phyloP scores from a whole-genome alignment of 1,140 invertebrate genomes.

The Eupeodes corollae region DNA sequence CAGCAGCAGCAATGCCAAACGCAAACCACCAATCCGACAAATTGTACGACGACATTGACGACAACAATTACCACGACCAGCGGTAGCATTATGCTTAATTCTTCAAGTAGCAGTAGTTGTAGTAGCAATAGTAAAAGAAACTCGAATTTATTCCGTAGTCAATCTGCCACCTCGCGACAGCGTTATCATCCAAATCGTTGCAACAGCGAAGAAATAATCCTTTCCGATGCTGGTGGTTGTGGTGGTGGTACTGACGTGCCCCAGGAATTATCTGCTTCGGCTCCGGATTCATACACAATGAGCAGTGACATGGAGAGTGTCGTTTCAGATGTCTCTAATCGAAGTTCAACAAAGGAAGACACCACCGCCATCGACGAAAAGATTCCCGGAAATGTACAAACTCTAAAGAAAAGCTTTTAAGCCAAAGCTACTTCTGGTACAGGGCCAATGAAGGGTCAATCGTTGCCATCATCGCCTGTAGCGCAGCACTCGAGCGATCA shows the following conservation, averaged over 20 bases:
- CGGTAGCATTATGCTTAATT: constrained; percentile 8
- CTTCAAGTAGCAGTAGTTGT: background rate
- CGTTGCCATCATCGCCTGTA: constrained; percentile 34
- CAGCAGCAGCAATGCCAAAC: too few species aligned
- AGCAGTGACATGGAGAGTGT: constrained; percentile 6
- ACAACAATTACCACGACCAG: constrained; percentile 27
- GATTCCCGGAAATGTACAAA: constrained; percentile 59
- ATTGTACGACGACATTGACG: constrained; percentile 8
- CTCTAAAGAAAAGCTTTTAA: constrained; percentile 76
- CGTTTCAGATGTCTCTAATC: constrained; percentile 11
- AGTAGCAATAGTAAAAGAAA: constrained; percentile 7
- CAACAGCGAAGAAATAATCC: constrained; percentile 34
- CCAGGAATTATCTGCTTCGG: constrained; percentile 10
- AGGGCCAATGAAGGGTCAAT: constrained; percentile 21
- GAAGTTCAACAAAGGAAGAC: constrained; percentile 5
- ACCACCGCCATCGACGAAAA: constrained; percentile 22
- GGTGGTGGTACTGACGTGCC: constrained; percentile 1
- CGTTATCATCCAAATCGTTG: constrained; percentile 23
- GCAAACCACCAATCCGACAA: constrained; percentile 16
- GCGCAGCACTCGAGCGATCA: constrained; percentile 17
- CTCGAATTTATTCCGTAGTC: constrained; percentile 24
- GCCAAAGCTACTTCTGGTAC: constrained; percentile 53
- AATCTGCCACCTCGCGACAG: constrained; percentile 17
- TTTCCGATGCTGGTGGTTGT: background rate
- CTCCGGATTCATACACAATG: constrained; percentile 15